Conservation (phyloP, 2,113 vertebrate genomes). For the Nycticorax nycticorax region DNA sequence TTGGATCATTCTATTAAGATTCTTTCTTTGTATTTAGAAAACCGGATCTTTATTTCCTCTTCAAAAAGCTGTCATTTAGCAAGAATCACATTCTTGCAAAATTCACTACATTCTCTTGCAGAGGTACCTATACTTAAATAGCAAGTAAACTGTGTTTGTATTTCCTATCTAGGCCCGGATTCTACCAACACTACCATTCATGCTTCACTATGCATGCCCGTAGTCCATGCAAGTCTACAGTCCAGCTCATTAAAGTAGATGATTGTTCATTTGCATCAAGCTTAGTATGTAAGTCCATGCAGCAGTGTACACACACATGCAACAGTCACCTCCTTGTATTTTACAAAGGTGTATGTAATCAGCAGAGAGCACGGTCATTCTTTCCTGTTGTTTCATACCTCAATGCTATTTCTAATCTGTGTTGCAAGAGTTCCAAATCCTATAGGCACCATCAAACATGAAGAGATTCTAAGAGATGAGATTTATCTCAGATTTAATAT, state of each 20-base stretch:
- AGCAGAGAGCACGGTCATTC: not conserved
- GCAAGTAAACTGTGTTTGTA: not conserved
- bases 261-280: not conserved
- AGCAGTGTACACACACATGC: not conserved
- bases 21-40: not conserved
- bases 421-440: not conserved
- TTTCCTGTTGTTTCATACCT: not conserved
- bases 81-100: not conserved
- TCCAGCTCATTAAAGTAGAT: not conserved
- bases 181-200: not conserved
- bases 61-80: not conserved
- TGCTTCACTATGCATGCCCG: not conserved
- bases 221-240: not conserved
- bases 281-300: not conserved
- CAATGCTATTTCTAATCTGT: not conserved
- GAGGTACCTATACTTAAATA: not conserved
- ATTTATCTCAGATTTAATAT: not conserved
- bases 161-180: not conserved
- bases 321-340: not conserved
- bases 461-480: not conserved
- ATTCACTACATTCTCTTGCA: not conserved
- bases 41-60: not conserved
- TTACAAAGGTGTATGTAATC: not conserved
- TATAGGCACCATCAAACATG: not conserved
- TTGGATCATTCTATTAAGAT: not conserved